Evolutionary conservation across 1,140 invertebrate species (phyloP), one percentile per base, ranked within the genome.

Genomic region (Drosophila pandora): DNA sequence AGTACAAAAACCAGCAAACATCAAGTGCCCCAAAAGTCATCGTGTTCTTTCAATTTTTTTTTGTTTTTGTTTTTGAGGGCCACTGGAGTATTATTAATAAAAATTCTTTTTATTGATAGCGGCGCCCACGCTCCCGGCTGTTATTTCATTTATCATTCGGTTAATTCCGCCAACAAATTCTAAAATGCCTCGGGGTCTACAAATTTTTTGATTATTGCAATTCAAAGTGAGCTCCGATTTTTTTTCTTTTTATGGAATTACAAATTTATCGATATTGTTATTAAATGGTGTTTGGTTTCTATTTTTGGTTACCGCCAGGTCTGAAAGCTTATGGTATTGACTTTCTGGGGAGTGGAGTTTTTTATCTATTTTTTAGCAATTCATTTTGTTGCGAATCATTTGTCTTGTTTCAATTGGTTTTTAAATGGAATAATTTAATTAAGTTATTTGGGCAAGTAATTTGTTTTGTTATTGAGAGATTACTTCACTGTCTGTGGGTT

Each of bases 41-140:
- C 9, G 10, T 52, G 17, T 17, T 47, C 9, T 47, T 47, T 47
- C 9, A 32, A 2, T 41, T 55, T 41, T 41, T 41, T 22, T 55
- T 41, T 55, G 39, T 59, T 25, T 34, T 54, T 49, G 57, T 55
- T 41, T 47, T 30, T 4, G 4, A 47, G 37, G 58, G 21, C 47
- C 17, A 22, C 21, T 61, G 57, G 45, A 56, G 61, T 32, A 53
- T 72, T 62, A 60, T 74, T 68, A 68, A 75, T 75, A 56, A 43
- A 59, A 62, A 62, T 71, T 70, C 23, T 70, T 79, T 71, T 70
- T 80, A 76, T 80, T 80, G 78, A 80, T 80, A 80, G 65, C 60
- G 79, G 57, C 74, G 71, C 69, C 75, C 56, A 64, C 74, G 47
- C 77, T 67, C 23, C 43, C 47, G 32, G 37, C 53, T 41, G 37